Evolutionary conservation across 1,140 invertebrate genomes (phyloP).

Genomic region (Oryzaephilus surinamensis): DNA sequence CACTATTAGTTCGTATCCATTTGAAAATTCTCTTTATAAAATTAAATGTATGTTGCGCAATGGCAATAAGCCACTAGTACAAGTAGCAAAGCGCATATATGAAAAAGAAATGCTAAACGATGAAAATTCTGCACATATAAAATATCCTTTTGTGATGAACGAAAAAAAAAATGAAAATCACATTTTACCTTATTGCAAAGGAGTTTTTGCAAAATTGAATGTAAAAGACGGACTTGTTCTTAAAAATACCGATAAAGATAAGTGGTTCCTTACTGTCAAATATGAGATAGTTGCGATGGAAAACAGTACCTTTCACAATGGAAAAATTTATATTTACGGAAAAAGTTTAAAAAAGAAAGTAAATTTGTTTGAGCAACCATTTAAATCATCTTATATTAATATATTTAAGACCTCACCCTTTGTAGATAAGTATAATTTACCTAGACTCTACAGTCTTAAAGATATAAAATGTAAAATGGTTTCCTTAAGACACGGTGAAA

Average conservation of each 20-base stretch:
- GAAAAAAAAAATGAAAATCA: not conserved
- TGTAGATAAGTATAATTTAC: not conserved
- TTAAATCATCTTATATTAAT: not conserved
- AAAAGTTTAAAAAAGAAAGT: not conserved
- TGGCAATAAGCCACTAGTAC: constrained; percentile 17
- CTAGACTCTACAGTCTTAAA: not conserved
- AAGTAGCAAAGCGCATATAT: constrained; percentile 16
- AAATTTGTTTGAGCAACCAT: not conserved
- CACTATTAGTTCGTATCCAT: constrained; percentile 20
- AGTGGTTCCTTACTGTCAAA: not conserved
- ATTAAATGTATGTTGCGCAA: constrained; percentile 20
- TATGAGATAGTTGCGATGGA: not conserved
- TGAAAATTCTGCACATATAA: not conserved
- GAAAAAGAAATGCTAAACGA: constrained; percentile 6
- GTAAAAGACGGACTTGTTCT: not conserved
- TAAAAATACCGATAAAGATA: not conserved
- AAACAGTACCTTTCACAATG: not conserved
- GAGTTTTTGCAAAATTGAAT: not conserved
- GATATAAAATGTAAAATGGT: constrained; percentile 2
- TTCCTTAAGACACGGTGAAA: not conserved
- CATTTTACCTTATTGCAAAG: not conserved
- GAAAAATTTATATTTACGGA: not conserved
- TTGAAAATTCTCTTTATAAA: constrained; percentile 19
- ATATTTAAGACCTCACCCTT: not conserved
- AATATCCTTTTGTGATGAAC: not conserved